Base-by-base conservation (phyloP, 2,888 invertebrate species). In the Apeira syringaria region DNA sequence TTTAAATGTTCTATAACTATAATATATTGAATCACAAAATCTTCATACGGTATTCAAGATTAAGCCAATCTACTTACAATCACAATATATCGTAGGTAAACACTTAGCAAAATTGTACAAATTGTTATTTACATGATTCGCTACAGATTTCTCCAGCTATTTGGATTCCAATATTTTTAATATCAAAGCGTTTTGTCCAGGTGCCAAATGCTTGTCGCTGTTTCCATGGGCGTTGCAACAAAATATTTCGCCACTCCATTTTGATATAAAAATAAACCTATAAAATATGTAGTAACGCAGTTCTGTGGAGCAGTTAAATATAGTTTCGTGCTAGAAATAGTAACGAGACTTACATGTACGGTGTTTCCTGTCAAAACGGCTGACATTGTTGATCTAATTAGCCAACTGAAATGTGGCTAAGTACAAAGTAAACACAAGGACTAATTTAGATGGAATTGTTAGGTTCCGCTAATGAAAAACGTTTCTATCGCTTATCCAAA, bases 141-240 rank as follows among this genome's bases (percentile, higher is more conserved):
- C 22, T 32, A 35, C 20, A 30, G 4, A 30, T 22, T 22, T 15
- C 35, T 35, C 9, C 30, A 31, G 39, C 20, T 31, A 40, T 46
- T 35, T 31, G 35, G 13, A 39, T 40, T 31, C 22, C 45, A 27
- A 40, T 40, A 40, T 36, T 20, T n/a, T 35, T 32, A 42, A 59
- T 65, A 67, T 59, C 53, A 52, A 55, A 64, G 54, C 54, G 59
- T 61, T 61, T 46, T 47, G 56, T 59, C 59, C 53, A 45, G 47
- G 58, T 63, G 68, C 72, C 71, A 70, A 70, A 34, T 59, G 40
- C 39, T 40, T 71, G 72, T 71, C 47, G 38, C 38, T 50, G 47
- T 24, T 25, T 42, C 54, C 41, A 44, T 43, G 44, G 37, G 51
- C 47, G 47, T 44, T 53, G 55, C 58, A 49, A 54, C 62, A 48